Evolutionary conservation across 2,888 invertebrate species (phyloP).

Genomic region (Isoperla grammatica): DNA sequence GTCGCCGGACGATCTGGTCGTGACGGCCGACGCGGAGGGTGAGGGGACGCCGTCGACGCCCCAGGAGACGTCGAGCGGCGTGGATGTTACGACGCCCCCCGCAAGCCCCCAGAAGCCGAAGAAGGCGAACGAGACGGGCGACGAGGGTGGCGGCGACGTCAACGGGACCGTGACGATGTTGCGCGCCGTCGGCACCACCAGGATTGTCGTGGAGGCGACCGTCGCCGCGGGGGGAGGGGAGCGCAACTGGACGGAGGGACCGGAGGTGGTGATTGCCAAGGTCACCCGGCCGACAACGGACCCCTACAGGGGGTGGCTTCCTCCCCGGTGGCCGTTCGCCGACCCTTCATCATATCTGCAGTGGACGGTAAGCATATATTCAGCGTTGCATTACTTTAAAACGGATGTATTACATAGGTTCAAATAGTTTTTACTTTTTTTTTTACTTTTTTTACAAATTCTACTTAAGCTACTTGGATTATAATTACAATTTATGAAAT

Average conservation of each 20-base stretch:
- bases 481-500: too few relatives aligned
- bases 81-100: slow-evolving; percentile 1
- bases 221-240: not conserved
- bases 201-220: not conserved
- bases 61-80: slow-evolving; percentile 11
- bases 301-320: slow-evolving; percentile 51
- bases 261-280: slow-evolving; percentile 32
- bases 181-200: slow-evolving; percentile 13
- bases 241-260: not conserved
- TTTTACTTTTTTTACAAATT: too few relatives aligned
- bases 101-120: not conserved
- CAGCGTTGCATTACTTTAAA: too few relatives aligned
- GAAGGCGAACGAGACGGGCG: slow-evolving; percentile 3
- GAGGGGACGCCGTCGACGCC: slow-evolving; percentile 1
- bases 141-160: slow-evolving; percentile 32
- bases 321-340: slow-evolving; percentile 56
- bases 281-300: slow-evolving; percentile 39
- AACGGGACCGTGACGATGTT: slow-evolving; percentile 23
- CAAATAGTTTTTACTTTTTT: too few relatives aligned
- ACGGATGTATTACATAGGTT: too few relatives aligned
- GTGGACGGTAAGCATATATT: slow-evolving; percentile 54
- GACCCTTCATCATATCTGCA: slow-evolving; percentile 61
- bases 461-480: too few relatives aligned
- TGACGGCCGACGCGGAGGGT: not conserved
- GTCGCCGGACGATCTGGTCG: too few relatives aligned